phyloP scores from a whole-genome alignment of 2,113 vertebrate genomes.

The Sinocyclocheilus rhinocerous region DNA sequence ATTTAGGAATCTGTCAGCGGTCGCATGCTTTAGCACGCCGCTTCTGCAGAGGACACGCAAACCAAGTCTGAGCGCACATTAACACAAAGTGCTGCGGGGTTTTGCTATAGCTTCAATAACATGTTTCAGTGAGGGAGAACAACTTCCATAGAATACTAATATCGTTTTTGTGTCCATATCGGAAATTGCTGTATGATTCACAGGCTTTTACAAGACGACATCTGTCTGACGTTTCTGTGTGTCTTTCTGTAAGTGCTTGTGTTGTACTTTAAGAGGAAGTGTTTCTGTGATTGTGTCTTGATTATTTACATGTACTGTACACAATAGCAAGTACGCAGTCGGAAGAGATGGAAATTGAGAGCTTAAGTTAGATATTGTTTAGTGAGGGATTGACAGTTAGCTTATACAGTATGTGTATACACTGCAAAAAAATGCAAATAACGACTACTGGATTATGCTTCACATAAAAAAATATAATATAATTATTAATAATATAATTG shows the following conservation, averaged over 20 bases:
- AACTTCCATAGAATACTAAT: slow-evolving; percentile 40
- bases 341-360: not conserved
- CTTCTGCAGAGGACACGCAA: slow-evolving; percentile 26
- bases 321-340: not conserved
- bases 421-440: no score
- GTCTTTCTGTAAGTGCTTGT: not conserved
- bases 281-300: not conserved
- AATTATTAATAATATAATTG: no score
- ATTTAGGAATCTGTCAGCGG: slow-evolving; percentile 47
- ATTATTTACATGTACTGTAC: not conserved
- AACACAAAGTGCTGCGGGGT: slow-evolving; percentile 20
- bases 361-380: not conserved
- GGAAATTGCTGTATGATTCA: slow-evolving; percentile 5
- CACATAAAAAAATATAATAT: no score
- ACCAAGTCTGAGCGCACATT: slow-evolving; percentile 22
- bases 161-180: not conserved
- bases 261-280: not conserved
- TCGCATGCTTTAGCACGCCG: not conserved
- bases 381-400: not conserved
- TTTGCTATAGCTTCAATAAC: slow-evolving; percentile 28
- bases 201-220: slow-evolving; percentile 25
- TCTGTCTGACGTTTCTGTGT: not conserved
- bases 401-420: no score
- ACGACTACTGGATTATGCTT: no score
- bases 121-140: slow-evolving; percentile 5